Evolutionary conservation across 2,888 invertebrate genomes (phyloP).

Genomic region (Leucophora obtusa): DNA sequence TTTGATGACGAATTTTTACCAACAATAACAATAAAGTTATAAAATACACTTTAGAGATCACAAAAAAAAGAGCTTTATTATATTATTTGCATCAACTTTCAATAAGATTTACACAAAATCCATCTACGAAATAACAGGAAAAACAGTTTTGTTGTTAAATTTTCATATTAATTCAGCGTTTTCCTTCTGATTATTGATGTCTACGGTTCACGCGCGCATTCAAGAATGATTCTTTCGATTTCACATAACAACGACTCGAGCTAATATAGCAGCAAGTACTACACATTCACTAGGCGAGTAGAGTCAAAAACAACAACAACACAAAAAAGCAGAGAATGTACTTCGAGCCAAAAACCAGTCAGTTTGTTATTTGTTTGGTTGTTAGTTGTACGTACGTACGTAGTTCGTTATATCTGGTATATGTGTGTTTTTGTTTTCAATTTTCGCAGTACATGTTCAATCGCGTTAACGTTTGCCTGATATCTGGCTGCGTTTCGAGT

Average conservation of each 20-base stretch:
- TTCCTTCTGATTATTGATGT: constrained; percentile 67
- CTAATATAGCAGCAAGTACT: constrained; percentile 5
- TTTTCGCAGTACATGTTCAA: constrained; percentile 43
- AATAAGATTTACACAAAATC: background rate
- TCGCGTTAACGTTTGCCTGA: constrained; percentile 58
- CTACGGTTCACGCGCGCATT: constrained; percentile 77
- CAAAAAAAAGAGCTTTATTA: background rate
- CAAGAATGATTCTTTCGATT: constrained; percentile 76
- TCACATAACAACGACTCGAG: constrained; percentile 47
- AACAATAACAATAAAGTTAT: background rate
- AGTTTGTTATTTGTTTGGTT: constrained; percentile 8
- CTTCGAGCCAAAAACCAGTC: constrained; percentile 1
- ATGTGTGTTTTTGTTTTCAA: constrained; percentile 8
- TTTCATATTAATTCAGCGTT: constrained; percentile 19
- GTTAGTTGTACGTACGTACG: constrained; percentile 1
- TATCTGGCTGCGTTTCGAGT: constrained; percentile 58
- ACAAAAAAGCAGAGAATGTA: background rate
- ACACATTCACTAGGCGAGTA: constrained; percentile 19
- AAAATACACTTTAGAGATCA: background rate
- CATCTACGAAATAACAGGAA: background rate
- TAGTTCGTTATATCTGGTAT: background rate
- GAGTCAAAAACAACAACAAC: constrained; percentile 9
- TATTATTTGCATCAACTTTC: background rate
- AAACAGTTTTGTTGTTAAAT: constrained; percentile 12
- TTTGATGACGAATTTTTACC: background rate